phyloP scores from a whole-genome alignment of 2,888 invertebrate species.

The Polyommatus iphigenia region DNA sequence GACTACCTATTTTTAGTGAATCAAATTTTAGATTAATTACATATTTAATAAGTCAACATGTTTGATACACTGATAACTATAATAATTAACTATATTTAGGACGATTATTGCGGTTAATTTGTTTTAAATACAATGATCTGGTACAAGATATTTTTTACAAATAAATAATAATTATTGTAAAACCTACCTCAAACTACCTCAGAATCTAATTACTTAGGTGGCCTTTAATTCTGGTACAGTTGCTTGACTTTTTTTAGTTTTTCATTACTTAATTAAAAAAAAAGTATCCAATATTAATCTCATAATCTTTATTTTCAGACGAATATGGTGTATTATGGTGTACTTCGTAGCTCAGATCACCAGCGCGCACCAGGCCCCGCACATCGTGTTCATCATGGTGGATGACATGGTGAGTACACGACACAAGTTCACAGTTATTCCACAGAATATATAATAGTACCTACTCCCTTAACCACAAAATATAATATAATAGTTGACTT shows the following conservation, averaged over 20 bases:
- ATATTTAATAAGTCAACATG: too few relatives aligned
- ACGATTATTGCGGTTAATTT: too few relatives aligned
- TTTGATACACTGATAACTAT: too few relatives aligned
- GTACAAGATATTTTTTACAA: too few relatives aligned
- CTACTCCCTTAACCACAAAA: too few relatives aligned
- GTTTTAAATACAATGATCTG: neutral
- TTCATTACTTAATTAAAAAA: neutral
- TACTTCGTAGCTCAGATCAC: conserved; percentile 47
- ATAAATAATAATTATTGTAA: neutral
- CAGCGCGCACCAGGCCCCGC: conserved; percentile 49
- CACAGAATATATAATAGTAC: too few relatives aligned
- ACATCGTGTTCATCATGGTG: conserved; percentile 88
- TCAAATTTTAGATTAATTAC: too few relatives aligned
- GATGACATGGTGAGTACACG: conserved; percentile 86
- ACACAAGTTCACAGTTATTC: too few relatives aligned
- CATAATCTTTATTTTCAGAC: conserved; percentile 51
- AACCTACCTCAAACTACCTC: neutral
- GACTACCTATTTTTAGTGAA: too few relatives aligned
- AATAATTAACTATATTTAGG: too few relatives aligned
- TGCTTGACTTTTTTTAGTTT: neutral
- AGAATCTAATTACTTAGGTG: neutral
- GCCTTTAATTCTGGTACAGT: neutral
- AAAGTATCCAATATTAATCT: neutral
- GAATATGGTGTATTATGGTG: conserved; percentile 52
- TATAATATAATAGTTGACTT: too few relatives aligned